Evolutionary conservation across 2,888 invertebrate species (phyloP), one percentile per base, ranked within the genome.

Genomic region (Trissonchulus sp.): DNA sequence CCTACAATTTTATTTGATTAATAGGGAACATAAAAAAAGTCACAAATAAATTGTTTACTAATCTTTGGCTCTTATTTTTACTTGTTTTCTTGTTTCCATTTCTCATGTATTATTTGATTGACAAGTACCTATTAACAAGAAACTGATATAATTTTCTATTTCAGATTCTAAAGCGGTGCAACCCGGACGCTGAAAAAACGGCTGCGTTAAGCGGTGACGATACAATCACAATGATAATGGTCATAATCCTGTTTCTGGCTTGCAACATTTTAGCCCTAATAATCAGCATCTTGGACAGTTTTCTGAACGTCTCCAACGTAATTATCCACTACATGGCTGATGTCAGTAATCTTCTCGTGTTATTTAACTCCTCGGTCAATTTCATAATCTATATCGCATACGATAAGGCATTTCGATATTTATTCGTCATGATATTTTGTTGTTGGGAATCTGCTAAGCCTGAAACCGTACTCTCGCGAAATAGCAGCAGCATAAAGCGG

Each of bases 141-240:
- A n/a, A n/a, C n/a, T n/a, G n/a, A n/a, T n/a, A n/a, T n/a, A n/a
- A n/a, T 48, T 48, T 48, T 48, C 8, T 48, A 15, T 48, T 23
- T 48, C 23, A 48, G 48, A 23, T 48, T 8, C 48, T 48, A 48
- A 48, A 48, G 48, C 8, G 23, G 48, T 48, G 8, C 23, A 8
- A 48, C 23, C 48, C 8, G 48, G 23, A 48, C 48, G 8, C 23
- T 8, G 48, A 48, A 48, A 65, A 60, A 60, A n/a, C 60, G 23
- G n/a, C 36, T 2, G n/a, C 2, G 3, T 2, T 73, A 15, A 28
- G 33, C n/a, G 63, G 63, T 1, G 83, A 83, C 76, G 82, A 83
- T 74, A 83, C 83, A 2, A 80, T 83, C 48, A 83, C 83, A 1
- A 83, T 84, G 83, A 82, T 83, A 31, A 81, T 82, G 82, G 83